Percentiles rank a stretch among this genome's conserved stretches.
These are phyloP conservation scores for Zingel zingel DNA, from an alignment of 2,113 vertebrate species.

Conservation along the genomic window DNA sequence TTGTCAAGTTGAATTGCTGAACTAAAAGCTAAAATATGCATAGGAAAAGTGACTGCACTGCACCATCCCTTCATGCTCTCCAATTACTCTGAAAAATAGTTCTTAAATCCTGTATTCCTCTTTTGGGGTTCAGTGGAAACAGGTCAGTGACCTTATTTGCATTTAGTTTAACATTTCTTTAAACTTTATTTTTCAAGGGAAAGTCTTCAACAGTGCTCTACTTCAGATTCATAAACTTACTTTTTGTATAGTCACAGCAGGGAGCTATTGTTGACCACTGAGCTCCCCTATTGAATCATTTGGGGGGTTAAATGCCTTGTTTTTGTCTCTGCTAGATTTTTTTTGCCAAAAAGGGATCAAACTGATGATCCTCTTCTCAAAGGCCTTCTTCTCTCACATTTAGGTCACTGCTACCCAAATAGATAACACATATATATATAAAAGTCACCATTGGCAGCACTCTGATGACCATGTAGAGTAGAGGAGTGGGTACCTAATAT, in stretches of 20 bases:
- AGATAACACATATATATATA: neutral
- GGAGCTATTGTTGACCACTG: constrained; percentile 20
- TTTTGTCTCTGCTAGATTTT: constrained; percentile 22
- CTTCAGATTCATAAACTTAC: constrained; percentile 39
- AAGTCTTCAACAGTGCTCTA: constrained; percentile 7
- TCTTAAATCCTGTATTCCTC: neutral
- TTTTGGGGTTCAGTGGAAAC: constrained; percentile 26
- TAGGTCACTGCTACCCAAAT: constrained; percentile 24
- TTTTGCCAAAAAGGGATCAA: constrained; percentile 40
- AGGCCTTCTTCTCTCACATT: constrained; percentile 26
- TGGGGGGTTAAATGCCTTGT: constrained; percentile 10
- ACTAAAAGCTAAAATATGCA: neutral
- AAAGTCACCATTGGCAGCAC: neutral
- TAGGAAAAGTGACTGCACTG: neutral
- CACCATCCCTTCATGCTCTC: neutral
- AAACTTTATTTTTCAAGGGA: constrained; percentile 38
- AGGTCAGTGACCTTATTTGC: constrained; percentile 46
- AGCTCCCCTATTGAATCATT: constrained; percentile 12
- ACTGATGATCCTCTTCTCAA: constrained; percentile 31
- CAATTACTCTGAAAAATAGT: constrained; percentile 35
- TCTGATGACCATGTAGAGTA: too few species aligned
- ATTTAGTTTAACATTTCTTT: constrained; percentile 30
- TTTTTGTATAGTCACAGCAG: constrained; percentile 33
- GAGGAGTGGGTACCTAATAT: too few species aligned
- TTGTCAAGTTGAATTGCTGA: neutral